A percentile compares a stretch with the other conserved stretches of the same genome.
Conservation (phyloP, 2,888 invertebrate genomes). For the Chaetoderma sp. region DNA sequence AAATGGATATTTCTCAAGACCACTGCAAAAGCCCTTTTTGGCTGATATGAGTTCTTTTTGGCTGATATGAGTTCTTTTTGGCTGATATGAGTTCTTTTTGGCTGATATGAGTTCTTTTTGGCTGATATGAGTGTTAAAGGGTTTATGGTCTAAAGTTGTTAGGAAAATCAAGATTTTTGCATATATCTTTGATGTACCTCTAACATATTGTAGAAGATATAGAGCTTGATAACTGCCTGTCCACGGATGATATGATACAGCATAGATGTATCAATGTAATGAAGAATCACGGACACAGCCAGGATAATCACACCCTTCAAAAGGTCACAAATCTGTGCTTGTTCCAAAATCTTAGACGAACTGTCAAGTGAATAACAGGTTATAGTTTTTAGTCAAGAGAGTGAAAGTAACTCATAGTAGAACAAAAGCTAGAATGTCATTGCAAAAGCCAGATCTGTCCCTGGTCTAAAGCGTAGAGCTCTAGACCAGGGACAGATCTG, state of each 20-base stretch:
- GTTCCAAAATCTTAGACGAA: slow-evolving; percentile 54
- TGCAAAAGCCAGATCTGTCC: too few species aligned
- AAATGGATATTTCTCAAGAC: too few species aligned
- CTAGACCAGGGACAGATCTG: too few species aligned
- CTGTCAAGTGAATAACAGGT: slow-evolving; percentile 31
- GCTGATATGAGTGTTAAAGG: too few species aligned
- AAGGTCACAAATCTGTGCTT: slow-evolving; percentile 88
- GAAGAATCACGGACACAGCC: slow-evolving; percentile 80
- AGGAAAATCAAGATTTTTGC: neutral
- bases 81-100: too few species aligned
- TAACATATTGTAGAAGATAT: slow-evolving; percentile 99
- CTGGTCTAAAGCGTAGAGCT: too few species aligned
- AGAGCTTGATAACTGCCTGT: slow-evolving; percentile 98
- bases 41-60: too few species aligned
- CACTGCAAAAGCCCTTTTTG: too few species aligned
- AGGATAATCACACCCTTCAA: slow-evolving; percentile 92
- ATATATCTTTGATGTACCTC: slow-evolving; percentile 76
- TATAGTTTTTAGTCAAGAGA: neutral
- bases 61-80: too few species aligned
- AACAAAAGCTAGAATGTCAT: neutral
- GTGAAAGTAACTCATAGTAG: neutral
- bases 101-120: too few species aligned
- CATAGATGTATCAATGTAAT: slow-evolving; percentile 96
- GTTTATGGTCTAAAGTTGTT: too few species aligned
- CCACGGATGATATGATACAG: slow-evolving; percentile 91